Evolutionary conservation across 2,113 vertebrate species (phyloP).

Genomic region (Chaenocephalus aceratus): DNA sequence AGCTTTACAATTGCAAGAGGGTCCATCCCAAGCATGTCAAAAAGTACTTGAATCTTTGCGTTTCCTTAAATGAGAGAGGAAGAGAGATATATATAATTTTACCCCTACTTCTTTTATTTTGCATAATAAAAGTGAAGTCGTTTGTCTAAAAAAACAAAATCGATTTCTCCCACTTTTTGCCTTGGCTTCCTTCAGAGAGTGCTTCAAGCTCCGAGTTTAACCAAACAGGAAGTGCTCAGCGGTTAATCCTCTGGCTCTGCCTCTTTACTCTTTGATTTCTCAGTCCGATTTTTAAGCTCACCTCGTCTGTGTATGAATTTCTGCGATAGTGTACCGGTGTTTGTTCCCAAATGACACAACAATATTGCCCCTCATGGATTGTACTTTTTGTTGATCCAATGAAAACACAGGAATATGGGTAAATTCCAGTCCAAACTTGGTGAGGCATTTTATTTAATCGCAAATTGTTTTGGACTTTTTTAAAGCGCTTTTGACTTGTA

Average conservation of each 20-base stretch:
- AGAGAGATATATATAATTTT: too few species aligned
- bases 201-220: not conserved
- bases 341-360: not conserved
- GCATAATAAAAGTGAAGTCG: not conserved
- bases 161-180: not conserved
- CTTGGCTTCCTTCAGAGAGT: too few species aligned
- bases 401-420: conserved; percentile 58
- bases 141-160: not conserved
- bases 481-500: not conserved
- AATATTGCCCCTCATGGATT: not conserved
- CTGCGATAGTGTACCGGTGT: not conserved
- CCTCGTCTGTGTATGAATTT: not conserved
- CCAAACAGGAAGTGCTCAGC: conserved; percentile 34
- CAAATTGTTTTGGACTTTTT: not conserved
- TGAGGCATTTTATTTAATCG: conserved; percentile 31
- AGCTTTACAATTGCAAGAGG: too few species aligned
- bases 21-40: too few species aligned
- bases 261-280: conserved; percentile 26
- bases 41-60: too few species aligned
- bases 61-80: too few species aligned
- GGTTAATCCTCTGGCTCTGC: conserved; percentile 10
- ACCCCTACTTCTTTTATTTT: not conserved
- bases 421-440: conserved; percentile 78
- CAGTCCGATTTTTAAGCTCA: not conserved
- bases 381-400: conserved; percentile 20